Base-by-base conservation (phyloP, 1,140 invertebrate genomes). In the Bombus pyrosoma region DNA sequence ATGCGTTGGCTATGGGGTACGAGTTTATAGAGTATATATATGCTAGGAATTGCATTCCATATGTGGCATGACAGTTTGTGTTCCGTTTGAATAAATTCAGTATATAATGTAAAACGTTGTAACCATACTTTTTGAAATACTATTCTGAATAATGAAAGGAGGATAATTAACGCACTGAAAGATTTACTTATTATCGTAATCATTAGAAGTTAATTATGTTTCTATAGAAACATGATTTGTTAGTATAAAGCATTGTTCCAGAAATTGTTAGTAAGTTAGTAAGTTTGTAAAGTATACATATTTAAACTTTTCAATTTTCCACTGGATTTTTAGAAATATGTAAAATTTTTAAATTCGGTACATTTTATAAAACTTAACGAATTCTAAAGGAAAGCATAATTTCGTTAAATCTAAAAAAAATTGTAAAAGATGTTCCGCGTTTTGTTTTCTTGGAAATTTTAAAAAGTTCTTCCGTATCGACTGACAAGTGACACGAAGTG, bases 391-490 rank as follows among this genome's bases (percentile, higher is more conserved):
- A n/a, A 37, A 47, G 47, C 18, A 32, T 32, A 77, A 68, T 34
- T 34, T 83, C 10, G 22, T 77, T 34, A 4, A 53, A 28, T 57
- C 28, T 3, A 69, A 78, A 22, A n/a, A n/a, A n/a, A 83, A 69
- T 69, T 28, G 22, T 25, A 15, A 32, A 69, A n/a, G 28, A 57
- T 77, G 32, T 8, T 64, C 22, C 4, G 22, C 9, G 32, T 57
- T n/a, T 32, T 64, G 53, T 37, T 71, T 28, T 8, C 71, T 15
- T 0, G 9, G 1, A 28, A 85, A 85, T 64, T 71, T 64, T 22
- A 66, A 66, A 73, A 89, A 87, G 64, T 75, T 87, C 88, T 89
- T 90, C 87, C 78, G 32, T 89, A 90, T 90, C 89, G 89, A 87
- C 87, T 86, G 85, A 74, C 69, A 39, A 86, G 59, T 64, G 81